These are phyloP conservation scores for Acestrorhynchus altus DNA, from an alignment of 2,797 vertebrate genomes.

Conservation along the genomic window DNA sequence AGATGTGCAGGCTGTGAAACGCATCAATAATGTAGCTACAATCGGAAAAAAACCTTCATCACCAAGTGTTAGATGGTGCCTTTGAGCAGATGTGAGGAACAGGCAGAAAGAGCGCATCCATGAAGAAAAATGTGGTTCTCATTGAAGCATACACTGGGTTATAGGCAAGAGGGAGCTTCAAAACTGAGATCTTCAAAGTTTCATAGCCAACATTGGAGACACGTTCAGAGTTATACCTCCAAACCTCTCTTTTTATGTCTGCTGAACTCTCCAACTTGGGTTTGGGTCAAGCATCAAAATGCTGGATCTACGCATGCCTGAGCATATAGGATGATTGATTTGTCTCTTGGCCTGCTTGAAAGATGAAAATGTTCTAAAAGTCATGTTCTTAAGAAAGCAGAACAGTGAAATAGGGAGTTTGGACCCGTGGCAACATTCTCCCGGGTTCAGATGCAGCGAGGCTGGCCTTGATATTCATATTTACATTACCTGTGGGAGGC, in stretches of 20 bases:
- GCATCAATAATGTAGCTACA: no score
- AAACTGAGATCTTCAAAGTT: conserved; percentile 14
- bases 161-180: background rate
- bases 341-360: conserved; percentile 22
- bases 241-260: conserved; percentile 31
- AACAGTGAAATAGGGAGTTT: conserved; percentile 22
- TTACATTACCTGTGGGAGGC: background rate
- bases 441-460: conserved; percentile 3
- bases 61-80: no score
- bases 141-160: background rate
- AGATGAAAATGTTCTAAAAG: conserved; percentile 27
- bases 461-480: background rate
- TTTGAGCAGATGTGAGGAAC: background rate
- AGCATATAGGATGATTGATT: conserved; percentile 40
- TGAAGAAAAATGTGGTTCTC: background rate
- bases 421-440: conserved; percentile 12
- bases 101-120: background rate
- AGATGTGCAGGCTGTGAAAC: no score
- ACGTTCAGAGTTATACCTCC: conserved; percentile 11
- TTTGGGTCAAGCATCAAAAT: conserved; percentile 27
- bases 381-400: conserved; percentile 20
- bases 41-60: no score
- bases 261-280: conserved; percentile 27
- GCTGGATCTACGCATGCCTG: conserved; percentile 3
- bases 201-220: background rate